phyloP scores from a whole-genome alignment of 2,797 vertebrate genomes.

The Gallirallus australis region DNA sequence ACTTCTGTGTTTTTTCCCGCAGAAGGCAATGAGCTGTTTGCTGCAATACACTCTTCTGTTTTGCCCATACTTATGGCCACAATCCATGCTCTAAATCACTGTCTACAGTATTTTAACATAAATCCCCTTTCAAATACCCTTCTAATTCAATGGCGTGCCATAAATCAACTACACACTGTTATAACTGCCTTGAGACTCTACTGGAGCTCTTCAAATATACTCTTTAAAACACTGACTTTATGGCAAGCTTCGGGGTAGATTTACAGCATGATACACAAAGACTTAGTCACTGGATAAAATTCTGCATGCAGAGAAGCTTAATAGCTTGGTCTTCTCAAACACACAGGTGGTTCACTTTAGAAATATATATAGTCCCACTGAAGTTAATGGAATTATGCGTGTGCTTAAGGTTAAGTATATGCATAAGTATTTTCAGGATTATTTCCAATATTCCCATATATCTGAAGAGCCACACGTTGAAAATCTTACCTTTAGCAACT shows the following conservation, averaged over 20 bases:
- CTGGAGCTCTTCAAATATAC: conserved; percentile 54
- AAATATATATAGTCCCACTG: conserved; percentile 22
- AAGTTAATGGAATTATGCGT: conserved; percentile 25
- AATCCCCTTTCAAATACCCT: conserved; percentile 66
- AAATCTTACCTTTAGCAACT: neutral
- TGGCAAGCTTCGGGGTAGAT: conserved; percentile 43
- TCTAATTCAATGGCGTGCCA: conserved; percentile 54
- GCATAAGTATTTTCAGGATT: conserved; percentile 1
- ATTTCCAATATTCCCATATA: neutral
- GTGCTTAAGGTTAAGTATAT: neutral
- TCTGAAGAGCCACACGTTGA: neutral
- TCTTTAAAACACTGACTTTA: conserved; percentile 55
- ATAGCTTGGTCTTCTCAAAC: conserved; percentile 34
- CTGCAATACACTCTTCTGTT: conserved; percentile 63
- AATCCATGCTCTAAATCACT: conserved; percentile 73
- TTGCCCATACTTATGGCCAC: conserved; percentile 70
- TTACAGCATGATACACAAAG: conserved; percentile 33
- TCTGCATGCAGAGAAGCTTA: conserved; percentile 29
- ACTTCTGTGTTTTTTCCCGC: conserved; percentile 30
- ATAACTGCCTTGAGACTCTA: conserved; percentile 59
- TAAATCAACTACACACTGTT: conserved; percentile 70
- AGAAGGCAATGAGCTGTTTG: conserved; percentile 73
- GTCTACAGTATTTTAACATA: conserved; percentile 69
- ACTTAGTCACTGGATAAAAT: conserved; percentile 29
- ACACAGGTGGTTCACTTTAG: conserved; percentile 43